Conservation (phyloP, 2,888 invertebrate genomes). For the Frankliniella fusca region DNA sequence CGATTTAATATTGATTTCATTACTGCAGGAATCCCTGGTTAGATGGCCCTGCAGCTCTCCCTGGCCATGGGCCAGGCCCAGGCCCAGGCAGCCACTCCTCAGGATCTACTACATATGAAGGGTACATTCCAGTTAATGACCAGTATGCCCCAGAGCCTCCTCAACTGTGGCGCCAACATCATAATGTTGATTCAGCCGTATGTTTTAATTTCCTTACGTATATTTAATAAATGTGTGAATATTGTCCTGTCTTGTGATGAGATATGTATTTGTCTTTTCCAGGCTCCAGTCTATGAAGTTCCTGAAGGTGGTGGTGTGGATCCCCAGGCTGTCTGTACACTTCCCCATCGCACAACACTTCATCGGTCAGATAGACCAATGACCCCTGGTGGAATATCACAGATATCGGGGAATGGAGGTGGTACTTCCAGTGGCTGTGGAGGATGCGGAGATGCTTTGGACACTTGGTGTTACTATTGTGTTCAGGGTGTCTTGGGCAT, state of each 20-base stretch:
- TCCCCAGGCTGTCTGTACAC: neutral
- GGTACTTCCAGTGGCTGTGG: neutral
- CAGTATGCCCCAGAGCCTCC: neutral
- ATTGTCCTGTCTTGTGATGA: no score
- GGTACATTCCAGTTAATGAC: neutral
- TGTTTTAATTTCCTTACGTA: no score
- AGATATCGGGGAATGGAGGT: neutral
- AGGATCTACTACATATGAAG: neutral
- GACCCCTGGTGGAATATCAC: neutral
- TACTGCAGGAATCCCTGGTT: neutral
- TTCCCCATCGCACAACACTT: neutral
- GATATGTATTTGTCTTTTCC: neutral
- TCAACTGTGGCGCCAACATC: neutral
- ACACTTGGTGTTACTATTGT: constrained; percentile 10
- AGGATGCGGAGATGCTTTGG: neutral
- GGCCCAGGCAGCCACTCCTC: neutral
- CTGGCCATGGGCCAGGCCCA: neutral
- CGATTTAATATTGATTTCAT: neutral
- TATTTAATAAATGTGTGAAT: no score
- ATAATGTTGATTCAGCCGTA: neutral
- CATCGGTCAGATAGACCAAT: neutral
- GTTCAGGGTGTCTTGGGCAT: neutral
- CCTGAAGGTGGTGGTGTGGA: neutral
- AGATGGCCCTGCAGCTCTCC: neutral
- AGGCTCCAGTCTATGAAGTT: constrained; percentile 3